These are phyloP conservation scores for Branchipolynoe longqiensis DNA, from an alignment of 2,888 invertebrate species.

Conservation along the genomic window DNA sequence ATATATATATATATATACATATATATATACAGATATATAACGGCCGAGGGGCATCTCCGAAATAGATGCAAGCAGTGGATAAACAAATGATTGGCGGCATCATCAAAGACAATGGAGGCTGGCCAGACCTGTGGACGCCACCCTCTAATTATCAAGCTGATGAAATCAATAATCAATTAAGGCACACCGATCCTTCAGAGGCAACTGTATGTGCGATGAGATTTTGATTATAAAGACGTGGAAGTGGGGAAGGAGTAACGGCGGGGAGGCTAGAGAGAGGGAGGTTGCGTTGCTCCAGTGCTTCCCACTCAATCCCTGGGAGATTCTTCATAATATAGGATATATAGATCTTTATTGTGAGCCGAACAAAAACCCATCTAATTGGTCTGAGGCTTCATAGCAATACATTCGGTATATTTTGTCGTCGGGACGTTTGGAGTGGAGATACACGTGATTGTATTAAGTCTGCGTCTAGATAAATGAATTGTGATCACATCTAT, in stretches of 20 bases:
- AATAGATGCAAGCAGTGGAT: not conserved
- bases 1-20: not conserved
- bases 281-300: no score
- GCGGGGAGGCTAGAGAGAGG: no score
- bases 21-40: not conserved
- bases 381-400: no score
- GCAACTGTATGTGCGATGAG: no score
- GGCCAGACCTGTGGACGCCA: not conserved
- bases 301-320: no score
- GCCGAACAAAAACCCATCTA: constrained; percentile 10
- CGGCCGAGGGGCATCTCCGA: not conserved
- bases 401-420: constrained; percentile 12
- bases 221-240: not conserved
- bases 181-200: no score
- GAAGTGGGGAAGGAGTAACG: no score
- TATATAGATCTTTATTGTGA: not conserved
- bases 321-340: no score
- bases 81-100: not conserved
- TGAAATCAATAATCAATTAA: not conserved
- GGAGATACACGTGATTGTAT: not conserved
- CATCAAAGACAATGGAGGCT: not conserved
- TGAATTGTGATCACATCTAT: constrained; percentile 31
- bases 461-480: not conserved
- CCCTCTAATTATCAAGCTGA: constrained; percentile 4
- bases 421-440: constrained; percentile 31